These are phyloP conservation scores for Hoplodrina blanda DNA, from an alignment of 2,888 invertebrate genomes.

Conservation along the genomic window DNA sequence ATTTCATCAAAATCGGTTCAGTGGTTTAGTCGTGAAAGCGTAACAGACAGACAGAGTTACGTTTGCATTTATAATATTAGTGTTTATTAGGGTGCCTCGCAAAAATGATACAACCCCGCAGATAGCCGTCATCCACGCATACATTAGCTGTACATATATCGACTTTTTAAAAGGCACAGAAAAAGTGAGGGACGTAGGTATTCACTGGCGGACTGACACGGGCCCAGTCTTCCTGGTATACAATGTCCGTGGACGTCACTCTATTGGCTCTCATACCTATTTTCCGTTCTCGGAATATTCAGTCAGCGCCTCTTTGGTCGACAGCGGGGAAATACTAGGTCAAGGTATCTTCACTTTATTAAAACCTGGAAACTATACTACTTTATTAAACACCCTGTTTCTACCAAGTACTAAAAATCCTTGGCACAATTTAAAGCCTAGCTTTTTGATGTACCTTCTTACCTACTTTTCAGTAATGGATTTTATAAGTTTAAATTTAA, in stretches of 20 bases:
- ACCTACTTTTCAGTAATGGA: background rate
- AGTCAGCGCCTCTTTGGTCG: constrained; percentile 26
- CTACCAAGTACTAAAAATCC: constrained; percentile 16
- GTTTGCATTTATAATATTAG: no score
- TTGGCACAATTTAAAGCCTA: constrained; percentile 21
- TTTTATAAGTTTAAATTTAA: constrained; percentile 15
- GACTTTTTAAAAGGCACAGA: background rate
- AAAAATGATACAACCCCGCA: no score
- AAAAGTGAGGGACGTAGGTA: background rate
- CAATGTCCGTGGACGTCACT: constrained; percentile 4
- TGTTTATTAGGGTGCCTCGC: no score
- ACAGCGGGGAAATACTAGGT: constrained; percentile 17
- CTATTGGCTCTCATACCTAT: constrained; percentile 22
- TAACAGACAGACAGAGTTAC: no score
- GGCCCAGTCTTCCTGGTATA: constrained; percentile 20
- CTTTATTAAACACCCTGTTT: constrained; percentile 34
- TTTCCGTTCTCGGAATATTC: constrained; percentile 43
- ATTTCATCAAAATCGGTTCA: no score
- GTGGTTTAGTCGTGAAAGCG: no score
- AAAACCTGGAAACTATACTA: constrained; percentile 32
- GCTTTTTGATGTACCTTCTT: background rate
- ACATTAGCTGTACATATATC: background rate
- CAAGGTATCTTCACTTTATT: constrained; percentile 42
- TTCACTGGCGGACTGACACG: constrained; percentile 10
- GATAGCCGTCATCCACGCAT: no score